Conservation (phyloP, 2,797 vertebrate genomes). For the Oreochromis grahami region DNA sequence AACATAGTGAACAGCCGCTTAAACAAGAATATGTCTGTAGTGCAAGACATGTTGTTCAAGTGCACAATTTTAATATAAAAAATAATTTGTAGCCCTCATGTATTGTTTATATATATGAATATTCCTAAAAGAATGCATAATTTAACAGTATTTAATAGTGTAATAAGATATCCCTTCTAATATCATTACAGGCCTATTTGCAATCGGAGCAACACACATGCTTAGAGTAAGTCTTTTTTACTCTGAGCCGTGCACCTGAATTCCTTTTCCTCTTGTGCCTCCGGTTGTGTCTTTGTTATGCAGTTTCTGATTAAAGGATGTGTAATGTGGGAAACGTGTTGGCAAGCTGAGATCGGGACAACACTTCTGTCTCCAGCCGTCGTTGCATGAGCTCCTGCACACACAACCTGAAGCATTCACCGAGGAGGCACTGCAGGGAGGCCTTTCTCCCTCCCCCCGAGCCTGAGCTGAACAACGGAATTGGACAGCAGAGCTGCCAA, state of each 20-base stretch:
- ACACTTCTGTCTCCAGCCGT: constrained; percentile 28
- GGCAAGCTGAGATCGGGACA: constrained; percentile 17
- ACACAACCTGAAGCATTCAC: constrained; percentile 51
- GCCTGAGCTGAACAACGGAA: not conserved
- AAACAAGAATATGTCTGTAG: not conserved
- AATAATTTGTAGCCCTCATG: not conserved
- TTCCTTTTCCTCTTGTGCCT: not conserved
- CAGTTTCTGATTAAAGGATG: constrained; percentile 14
- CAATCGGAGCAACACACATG: constrained; percentile 30
- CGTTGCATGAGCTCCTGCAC: constrained; percentile 49
- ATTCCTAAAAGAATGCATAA: not conserved
- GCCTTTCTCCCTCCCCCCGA: not conserved
- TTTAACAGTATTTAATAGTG: not conserved
- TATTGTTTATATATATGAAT: not conserved
- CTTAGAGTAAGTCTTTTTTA: constrained; percentile 11
- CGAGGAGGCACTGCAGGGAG: constrained; percentile 16
- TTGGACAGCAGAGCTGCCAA: constrained; percentile 47
- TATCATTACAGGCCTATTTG: constrained; percentile 4
- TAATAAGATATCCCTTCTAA: not conserved
- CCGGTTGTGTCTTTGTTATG: not conserved
- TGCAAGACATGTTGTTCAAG: not conserved
- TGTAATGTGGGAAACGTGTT: constrained; percentile 35
- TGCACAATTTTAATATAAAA: not conserved
- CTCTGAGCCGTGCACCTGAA: not conserved
- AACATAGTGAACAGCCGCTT: not conserved